phyloP scores from a whole-genome alignment of 2,113 vertebrate genomes.

The Sorex araneus region DNA sequence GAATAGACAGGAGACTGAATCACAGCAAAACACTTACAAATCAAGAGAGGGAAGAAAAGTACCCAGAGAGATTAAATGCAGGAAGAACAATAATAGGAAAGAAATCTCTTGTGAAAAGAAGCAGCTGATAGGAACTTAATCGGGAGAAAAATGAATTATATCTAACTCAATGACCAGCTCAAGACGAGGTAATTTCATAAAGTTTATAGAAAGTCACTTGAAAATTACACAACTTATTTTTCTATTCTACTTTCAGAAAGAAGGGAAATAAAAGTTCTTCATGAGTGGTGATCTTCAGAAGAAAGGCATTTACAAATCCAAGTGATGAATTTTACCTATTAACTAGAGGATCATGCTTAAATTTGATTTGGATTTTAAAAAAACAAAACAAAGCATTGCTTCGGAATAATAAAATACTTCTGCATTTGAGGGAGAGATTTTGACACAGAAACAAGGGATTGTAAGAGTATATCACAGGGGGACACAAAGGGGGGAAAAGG shows the following conservation, averaged over 20 bases:
- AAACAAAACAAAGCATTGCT: constrained; percentile 11
- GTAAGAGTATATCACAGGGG: constrained; percentile 36
- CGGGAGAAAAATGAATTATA: constrained; percentile 75
- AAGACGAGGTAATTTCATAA: constrained; percentile 73
- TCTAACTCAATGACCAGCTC: constrained; percentile 61
- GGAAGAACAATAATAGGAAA: constrained; percentile 73
- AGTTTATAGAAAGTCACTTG: constrained; percentile 79
- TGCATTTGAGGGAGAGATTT: constrained; percentile 35
- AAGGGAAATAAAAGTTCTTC: constrained; percentile 24
- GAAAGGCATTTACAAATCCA: background rate
- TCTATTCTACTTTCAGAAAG: background rate
- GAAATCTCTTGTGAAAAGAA: constrained; percentile 76
- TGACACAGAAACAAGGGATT: background rate
- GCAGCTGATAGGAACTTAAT: constrained; percentile 71
- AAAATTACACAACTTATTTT: constrained; percentile 69
- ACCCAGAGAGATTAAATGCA: constrained; percentile 77
- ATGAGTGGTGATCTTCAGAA: background rate
- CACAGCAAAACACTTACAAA: constrained; percentile 79
- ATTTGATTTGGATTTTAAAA: constrained; percentile 36
- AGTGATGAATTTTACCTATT: background rate
- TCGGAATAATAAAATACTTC: background rate
- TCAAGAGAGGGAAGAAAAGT: constrained; percentile 66
- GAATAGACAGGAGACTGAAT: constrained; percentile 76
- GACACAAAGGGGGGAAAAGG: background rate
- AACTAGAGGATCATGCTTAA: constrained; percentile 40